These are phyloP conservation scores for Nomada lathburiana DNA, from an alignment of 2,888 invertebrate genomes.

Conservation along the genomic window DNA sequence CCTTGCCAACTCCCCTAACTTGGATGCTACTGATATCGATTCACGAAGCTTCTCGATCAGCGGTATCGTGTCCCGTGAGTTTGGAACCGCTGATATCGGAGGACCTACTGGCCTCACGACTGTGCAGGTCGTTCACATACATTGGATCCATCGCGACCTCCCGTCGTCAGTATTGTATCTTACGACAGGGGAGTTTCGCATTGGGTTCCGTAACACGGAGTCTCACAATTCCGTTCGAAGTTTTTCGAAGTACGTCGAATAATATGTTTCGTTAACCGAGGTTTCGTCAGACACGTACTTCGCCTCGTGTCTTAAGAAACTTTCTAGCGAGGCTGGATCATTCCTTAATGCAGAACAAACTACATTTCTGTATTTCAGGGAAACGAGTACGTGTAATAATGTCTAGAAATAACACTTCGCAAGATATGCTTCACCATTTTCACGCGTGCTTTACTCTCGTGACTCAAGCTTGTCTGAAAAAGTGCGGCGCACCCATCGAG, in stretches of 20 bases:
- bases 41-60: slow-evolving; percentile 18
- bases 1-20: background rate
- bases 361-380: too few species aligned
- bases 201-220: background rate
- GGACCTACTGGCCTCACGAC: background rate
- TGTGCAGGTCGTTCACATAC: background rate
- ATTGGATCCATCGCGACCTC: background rate
- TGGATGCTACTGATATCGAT: background rate
- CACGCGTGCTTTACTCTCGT: too few species aligned
- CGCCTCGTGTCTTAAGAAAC: background rate
- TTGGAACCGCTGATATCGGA: slow-evolving; percentile 6
- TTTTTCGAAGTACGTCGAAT: background rate
- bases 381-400: too few species aligned
- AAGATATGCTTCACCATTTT: too few species aligned
- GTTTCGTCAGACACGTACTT: background rate
- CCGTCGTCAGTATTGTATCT: slow-evolving; percentile 8
- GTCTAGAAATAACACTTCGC: too few species aligned
- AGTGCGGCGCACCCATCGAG: too few species aligned
- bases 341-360: too few species aligned
- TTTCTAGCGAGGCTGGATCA: too few species aligned
- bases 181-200: background rate
- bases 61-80: slow-evolving; percentile 5
- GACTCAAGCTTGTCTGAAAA: too few species aligned
- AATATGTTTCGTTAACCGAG: background rate
- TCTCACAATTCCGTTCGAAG: background rate